Base-by-base conservation (phyloP, 23 tunicate genomes). In the Ciona savignyi region DNA sequence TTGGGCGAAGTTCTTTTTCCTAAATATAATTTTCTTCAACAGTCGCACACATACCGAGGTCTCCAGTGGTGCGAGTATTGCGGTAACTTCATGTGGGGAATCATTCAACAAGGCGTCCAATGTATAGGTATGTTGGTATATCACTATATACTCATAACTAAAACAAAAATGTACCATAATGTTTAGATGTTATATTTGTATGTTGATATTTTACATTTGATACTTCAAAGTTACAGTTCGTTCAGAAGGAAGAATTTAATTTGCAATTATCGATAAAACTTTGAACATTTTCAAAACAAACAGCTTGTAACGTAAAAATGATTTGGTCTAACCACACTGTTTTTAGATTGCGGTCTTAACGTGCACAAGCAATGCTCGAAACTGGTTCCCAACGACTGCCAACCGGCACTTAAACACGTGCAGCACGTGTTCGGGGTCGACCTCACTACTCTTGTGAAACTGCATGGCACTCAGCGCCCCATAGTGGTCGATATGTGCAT, bases 21-120 rank as follows among this genome's bases (percentile, higher is more conserved):
- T n/a, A n/a, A n/a, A n/a, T n/a, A n/a, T n/a, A n/a, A n/a, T n/a
- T n/a, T n/a, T n/a, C n/a, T n/a, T n/a, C n/a, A n/a, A 35, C 70
- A 87, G 95, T 72, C 84, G 60, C 95, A 87, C 34, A 81, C 95
- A 6, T 87, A 87, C 76, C 77, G 81, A 65, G 91, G 91, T 0
- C 70, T 81, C n/a, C 95, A 87, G 78, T 87, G 95, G 95, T 90
- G 97, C 70, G 90, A 84, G 71, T 90, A 90, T 74, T 90, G 97
- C 48, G 97, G 97, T 27, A 85, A 90, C 70, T 90, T 83, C 68
- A 90, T 90, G 97, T 90, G 97, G 97, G 97, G 97, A 34, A 71
- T 85, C 27, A 84, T 90, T 25, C 91, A 85, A 35, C 97, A 90
- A 66, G 97, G 97, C 32, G 77, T 90, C 67, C 90, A 90, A 76